phyloP scores from a whole-genome alignment of 2,113 vertebrate genomes.

The Aspiorhynchus laticeps region DNA sequence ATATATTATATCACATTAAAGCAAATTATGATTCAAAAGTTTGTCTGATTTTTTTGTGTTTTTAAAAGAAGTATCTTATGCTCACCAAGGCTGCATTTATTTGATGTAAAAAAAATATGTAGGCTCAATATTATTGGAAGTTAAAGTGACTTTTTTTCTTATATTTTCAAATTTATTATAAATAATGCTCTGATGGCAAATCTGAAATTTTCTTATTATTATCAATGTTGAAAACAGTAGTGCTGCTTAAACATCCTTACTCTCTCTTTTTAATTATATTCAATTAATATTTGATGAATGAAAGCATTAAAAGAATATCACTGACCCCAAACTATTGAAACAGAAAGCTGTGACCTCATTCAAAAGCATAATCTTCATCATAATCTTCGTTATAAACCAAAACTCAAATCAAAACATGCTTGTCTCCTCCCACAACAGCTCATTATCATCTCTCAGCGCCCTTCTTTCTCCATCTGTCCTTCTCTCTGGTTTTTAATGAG shows the following conservation, averaged over 20 bases:
- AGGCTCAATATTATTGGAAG: not conserved
- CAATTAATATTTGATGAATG: not conserved
- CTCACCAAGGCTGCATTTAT: not conserved
- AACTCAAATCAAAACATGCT: not conserved
- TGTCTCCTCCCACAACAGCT: slow-evolving; percentile 19
- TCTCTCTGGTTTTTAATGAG: slow-evolving; percentile 36
- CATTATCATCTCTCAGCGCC: slow-evolving; percentile 38
- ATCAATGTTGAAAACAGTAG: not conserved
- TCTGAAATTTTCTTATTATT: not conserved
- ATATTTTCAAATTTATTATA: not conserved
- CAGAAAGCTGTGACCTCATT: not conserved
- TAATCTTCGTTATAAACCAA: not conserved
- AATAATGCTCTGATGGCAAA: not conserved
- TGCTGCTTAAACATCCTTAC: not conserved
- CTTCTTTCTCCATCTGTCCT: slow-evolving; percentile 29
- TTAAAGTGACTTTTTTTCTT: not conserved
- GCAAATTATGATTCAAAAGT: too few relatives aligned
- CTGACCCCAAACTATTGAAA: not conserved
- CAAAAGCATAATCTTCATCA: not conserved
- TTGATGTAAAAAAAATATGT: not conserved
- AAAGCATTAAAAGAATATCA: not conserved
- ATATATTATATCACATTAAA: too few relatives aligned
- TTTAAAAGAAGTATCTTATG: too few relatives aligned
- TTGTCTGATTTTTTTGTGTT: too few relatives aligned
- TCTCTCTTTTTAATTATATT: not conserved